These are phyloP conservation scores for Cheirogaleus major DNA, from an alignment of 2,797 vertebrate species.

Conservation along the genomic window DNA sequence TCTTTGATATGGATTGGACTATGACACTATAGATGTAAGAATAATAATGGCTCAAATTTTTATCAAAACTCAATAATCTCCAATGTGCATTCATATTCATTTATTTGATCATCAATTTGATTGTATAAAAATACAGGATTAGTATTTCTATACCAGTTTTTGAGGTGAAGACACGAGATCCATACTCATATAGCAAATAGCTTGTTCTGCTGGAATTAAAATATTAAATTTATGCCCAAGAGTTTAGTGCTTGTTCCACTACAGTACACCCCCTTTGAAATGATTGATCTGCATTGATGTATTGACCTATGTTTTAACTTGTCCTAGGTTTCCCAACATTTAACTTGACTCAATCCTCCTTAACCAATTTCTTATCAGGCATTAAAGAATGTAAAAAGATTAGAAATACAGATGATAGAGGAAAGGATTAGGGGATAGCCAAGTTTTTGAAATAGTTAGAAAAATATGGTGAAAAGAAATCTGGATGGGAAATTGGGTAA, in stretches of 20 bases:
- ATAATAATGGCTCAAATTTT: not conserved
- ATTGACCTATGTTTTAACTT: not conserved
- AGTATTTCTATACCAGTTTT: not conserved
- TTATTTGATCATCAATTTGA: not conserved
- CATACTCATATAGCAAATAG: not conserved
- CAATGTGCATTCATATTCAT: not conserved
- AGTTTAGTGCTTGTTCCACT: not conserved
- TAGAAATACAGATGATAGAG: not conserved
- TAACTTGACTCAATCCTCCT: not conserved
- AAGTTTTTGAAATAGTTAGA: not conserved
- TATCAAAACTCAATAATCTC: not conserved
- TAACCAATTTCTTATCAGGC: not conserved
- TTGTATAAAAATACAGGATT: not conserved
- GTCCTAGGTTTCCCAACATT: not conserved
- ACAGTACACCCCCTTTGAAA: not conserved
- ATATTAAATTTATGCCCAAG: not conserved
- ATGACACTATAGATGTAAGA: not conserved
- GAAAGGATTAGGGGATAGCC: not conserved
- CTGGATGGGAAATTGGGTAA: not conserved
- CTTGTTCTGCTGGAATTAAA: not conserved
- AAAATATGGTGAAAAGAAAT: not conserved
- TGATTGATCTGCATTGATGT: not conserved
- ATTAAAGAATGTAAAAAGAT: not conserved
- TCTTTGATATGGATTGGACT: not conserved
- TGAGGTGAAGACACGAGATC: not conserved